Evolutionary conservation across 2,888 invertebrate genomes (phyloP).

Genomic region (Hipparchia semele): DNA sequence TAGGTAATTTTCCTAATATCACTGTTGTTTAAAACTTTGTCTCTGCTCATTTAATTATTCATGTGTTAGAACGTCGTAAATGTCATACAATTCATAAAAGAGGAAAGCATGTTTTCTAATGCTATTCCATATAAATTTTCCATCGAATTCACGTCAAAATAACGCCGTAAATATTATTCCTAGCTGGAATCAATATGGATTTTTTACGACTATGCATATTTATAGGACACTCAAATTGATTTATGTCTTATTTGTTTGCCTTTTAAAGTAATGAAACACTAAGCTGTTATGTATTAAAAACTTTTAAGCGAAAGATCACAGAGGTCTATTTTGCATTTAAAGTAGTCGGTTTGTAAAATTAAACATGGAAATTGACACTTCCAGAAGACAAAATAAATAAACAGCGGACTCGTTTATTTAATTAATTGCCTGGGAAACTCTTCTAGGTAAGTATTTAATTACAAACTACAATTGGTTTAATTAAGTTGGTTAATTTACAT

Average conservation of each 20-base stretch:
- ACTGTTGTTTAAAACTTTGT: too few species aligned
- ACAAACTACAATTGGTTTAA: not conserved
- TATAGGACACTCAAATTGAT: not conserved
- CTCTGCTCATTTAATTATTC: too few species aligned
- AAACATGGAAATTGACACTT: not conserved
- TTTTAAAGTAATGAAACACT: too few species aligned
- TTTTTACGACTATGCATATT: conserved; percentile 3
- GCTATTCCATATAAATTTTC: conserved; percentile 6
- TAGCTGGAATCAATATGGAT: conserved; percentile 14
- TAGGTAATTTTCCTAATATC: too few species aligned
- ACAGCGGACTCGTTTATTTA: not conserved
- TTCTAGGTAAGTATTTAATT: not conserved
- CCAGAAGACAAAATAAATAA: conserved; percentile 6
- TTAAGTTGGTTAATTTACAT: not conserved
- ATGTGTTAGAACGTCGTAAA: conserved; percentile 8
- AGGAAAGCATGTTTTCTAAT: conserved; percentile 10
- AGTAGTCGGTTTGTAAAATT: conserved; percentile 1
- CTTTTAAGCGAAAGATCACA: not conserved
- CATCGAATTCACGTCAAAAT: conserved; percentile 7
- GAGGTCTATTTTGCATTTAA: conserved; percentile 11
- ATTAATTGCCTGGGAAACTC: conserved; percentile 9
- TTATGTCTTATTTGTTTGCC: too few species aligned
- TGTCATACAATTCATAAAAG: conserved; percentile 21
- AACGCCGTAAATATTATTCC: conserved; percentile 12
- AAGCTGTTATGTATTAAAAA: too few species aligned